phyloP scores from a whole-genome alignment of 2,888 invertebrate genomes.

The Masnerella sp. region DNA sequence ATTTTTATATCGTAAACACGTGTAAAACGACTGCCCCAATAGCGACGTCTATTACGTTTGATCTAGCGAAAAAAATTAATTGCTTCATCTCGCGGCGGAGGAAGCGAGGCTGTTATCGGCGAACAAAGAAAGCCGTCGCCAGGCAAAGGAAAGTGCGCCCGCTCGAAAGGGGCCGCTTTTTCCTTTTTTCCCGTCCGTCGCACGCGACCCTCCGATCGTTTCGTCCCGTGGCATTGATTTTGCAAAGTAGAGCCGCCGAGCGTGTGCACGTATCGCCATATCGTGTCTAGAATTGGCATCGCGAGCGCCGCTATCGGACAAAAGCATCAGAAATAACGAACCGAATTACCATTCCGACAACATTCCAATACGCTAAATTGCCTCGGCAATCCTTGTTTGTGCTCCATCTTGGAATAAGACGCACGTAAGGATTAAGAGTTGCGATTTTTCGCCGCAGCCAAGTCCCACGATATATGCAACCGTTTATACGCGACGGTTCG shows the following conservation, averaged over 20 bases:
- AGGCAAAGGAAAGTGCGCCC: constrained; percentile 35
- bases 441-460: too few species aligned
- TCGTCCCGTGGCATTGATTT: constrained; percentile 56
- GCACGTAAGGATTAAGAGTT: constrained; percentile 14
- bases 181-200: constrained; percentile 41
- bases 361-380: constrained; percentile 48
- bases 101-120: constrained; percentile 49
- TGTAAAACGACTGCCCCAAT: neutral
- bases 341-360: constrained; percentile 34
- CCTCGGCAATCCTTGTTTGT: constrained; percentile 16
- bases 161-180: constrained; percentile 36
- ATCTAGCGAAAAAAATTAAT: constrained; percentile 63
- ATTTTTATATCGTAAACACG: neutral
- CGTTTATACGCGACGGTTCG: neutral
- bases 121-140: constrained; percentile 61
- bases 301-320: constrained; percentile 38
- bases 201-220: constrained; percentile 58
- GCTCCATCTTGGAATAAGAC: neutral
- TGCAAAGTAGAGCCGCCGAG: constrained; percentile 45
- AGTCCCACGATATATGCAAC: constrained; percentile 7
- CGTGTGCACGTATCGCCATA: constrained; percentile 45
- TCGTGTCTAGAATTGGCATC: constrained; percentile 42
- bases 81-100: constrained; percentile 50
- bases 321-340: constrained; percentile 45
- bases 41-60: constrained; percentile 4